Evolutionary conservation across 1,140 invertebrate species (phyloP).

Genomic region (Plutomurus gul): DNA sequence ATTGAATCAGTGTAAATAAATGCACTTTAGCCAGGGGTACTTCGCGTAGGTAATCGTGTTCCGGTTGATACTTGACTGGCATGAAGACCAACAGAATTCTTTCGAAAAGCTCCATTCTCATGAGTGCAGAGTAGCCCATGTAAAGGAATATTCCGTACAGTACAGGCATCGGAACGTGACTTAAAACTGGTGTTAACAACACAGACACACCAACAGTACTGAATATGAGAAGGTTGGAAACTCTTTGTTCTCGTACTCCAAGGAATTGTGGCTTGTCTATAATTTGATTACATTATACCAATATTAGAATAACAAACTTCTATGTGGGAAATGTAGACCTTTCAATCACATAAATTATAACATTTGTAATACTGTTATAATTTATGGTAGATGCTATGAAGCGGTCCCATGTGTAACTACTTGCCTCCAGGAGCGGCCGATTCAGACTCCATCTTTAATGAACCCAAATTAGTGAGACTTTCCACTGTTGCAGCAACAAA

Average conservation of each 20-base stretch:
- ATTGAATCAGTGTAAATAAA: slow-evolving; percentile 66
- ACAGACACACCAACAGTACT: slow-evolving; percentile 58
- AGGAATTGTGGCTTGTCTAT: slow-evolving; percentile 59
- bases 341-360: no score
- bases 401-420: no score
- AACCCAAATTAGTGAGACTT: slow-evolving; percentile 57
- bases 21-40: slow-evolving; percentile 65
- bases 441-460: slow-evolving; percentile 56
- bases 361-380: no score
- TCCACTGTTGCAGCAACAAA: slow-evolving; percentile 61
- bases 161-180: slow-evolving; percentile 63
- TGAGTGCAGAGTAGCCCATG: slow-evolving; percentile 68
- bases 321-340: no score
- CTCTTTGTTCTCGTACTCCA: slow-evolving; percentile 59
- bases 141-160: slow-evolving; percentile 70
- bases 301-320: no score
- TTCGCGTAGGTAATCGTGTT: slow-evolving; percentile 64
- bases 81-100: slow-evolving; percentile 66
- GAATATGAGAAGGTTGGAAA: slow-evolving; percentile 58
- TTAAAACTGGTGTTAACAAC: slow-evolving; percentile 57
- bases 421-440: slow-evolving; percentile 57
- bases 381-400: no score
- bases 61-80: slow-evolving; percentile 70
- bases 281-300: no score
- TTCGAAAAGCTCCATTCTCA: slow-evolving; percentile 64